Base-by-base conservation (phyloP, 2,888 invertebrate genomes). In the Camptogramma bilineatum region DNA sequence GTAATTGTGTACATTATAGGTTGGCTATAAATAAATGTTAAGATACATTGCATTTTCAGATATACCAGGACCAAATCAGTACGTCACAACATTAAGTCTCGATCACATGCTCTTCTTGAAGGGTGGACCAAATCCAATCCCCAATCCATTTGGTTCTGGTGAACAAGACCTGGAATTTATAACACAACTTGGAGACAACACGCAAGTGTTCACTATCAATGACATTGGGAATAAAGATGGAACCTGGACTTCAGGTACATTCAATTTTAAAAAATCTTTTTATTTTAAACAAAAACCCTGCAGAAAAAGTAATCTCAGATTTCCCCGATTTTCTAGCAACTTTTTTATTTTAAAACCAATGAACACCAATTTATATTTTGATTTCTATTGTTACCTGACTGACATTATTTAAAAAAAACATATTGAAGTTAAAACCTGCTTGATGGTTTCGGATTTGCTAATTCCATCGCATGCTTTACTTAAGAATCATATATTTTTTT, bases 31-130 rank as follows among this genome's bases (percentile, higher is more conserved):
- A 44, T 17, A 44, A 17, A 8, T 44, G 16, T 17, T 28, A 21
- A 8, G 19, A 24, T 28, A 24, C 16, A 10, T 17, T 31, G 21
- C 13, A 56, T 9, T 80, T 81, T 1, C 80, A 90, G 90, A 90
- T 69, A 55, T 73, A 0, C 77, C 81, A 2, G 72, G 74, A 1
- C 85, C 83, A 44, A 83, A 83, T 53, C 76, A 81, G 57, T 86
- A 86, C 61, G 86, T 94, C 1, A 93, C 94, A 7, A 92, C 91
- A 0, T 84, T 94, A 34, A 92, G 87, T 58, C 86, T 94, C 0
- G 92, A 93, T 64, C 94, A 94, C 76, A 89, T 86, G 39, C 77
- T 94, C n/a, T 90, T 80, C 73, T 74, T 91, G 4, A 86, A 72
- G 31, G 74, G 62, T 64, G 76, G 59, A 0, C 56, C 57, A 9